Base-by-base conservation (phyloP, 2,113 vertebrate genomes). In the Gadus chalcogrammus region DNA sequence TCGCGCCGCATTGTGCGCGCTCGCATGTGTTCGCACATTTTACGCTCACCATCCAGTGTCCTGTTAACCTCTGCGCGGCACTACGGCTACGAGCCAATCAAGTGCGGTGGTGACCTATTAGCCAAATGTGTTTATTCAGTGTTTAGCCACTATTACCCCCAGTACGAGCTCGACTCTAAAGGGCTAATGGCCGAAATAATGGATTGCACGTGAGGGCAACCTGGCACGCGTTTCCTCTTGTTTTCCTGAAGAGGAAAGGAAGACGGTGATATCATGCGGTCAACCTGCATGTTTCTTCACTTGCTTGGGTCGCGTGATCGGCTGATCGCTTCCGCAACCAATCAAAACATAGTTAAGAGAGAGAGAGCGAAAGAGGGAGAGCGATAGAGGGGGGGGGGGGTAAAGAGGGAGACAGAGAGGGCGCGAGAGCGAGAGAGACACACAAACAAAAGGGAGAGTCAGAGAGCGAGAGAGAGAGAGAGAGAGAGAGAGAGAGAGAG, bases 101-200 rank as follows among this genome's bases (percentile, higher is more conserved):
- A 58, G 8, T 6, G 58, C 73, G 31, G 31, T 65, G 79, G 75
- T 85, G 87, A 88, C 89, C 91, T 90, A 89, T 92, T 92, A 90
- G 83, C 88, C 85, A 91, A 92, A 91, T 92, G 90, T 92, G 91
- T 93, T 93, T 93, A 87, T 89, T 92, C 87, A 91, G 88, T 82
- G 86, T 89, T 88, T 89, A 90, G 89, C 88, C 84, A 84, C 88
- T 90, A 93, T 91, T 92, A 88, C 76, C 88, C 88, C 82, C 85
- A 70, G 82, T 81, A 81, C 86, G 87, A 90, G 90, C 91, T 86
- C 80, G 72, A 79, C 82, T 70, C 82, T 85, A 76, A 86, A 83
- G 76, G 88, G 88, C 90, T 93, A 93, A 93, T 93, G 90, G 91
- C 84, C 79, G 83, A 90, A 92, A 92, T 92, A 93, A 93, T 93